Conservation (phyloP, 2,113 vertebrate species). For the Clarias macrocephalus region DNA sequence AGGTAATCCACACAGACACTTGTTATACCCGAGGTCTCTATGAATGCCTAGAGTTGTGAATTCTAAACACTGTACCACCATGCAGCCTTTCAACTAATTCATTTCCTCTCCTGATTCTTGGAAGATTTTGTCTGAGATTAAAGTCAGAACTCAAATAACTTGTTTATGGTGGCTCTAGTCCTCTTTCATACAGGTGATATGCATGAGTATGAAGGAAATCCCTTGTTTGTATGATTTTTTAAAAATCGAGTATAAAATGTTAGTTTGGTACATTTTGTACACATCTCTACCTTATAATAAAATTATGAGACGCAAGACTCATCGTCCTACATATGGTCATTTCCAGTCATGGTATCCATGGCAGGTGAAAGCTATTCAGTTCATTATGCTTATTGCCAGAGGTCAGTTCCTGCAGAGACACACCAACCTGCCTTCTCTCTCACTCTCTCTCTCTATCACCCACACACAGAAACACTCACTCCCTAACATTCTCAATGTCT, state of each 20-base stretch:
- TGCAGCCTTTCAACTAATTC: not conserved
- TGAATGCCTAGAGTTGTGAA: not conserved
- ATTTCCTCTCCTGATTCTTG: not conserved
- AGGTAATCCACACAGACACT: not conserved
- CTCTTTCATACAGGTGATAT: too few species aligned
- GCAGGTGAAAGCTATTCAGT: constrained; percentile 6
- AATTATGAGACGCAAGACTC: not conserved
- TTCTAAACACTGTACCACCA: not conserved
- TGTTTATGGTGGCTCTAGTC: too few species aligned
- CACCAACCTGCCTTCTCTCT: not conserved
- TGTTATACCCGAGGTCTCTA: not conserved
- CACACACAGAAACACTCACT: not conserved
- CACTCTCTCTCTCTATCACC: not conserved
- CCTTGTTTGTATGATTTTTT: not conserved
- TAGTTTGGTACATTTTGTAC: not conserved
- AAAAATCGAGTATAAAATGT: not conserved
- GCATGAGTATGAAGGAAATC: not conserved
- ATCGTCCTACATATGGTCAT: not conserved
- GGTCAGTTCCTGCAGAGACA: not conserved
- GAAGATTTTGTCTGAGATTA: too few species aligned
- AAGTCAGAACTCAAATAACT: too few species aligned
- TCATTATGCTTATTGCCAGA: not conserved
- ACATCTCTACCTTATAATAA: not conserved
- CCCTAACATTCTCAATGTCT: not conserved
- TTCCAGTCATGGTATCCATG: not conserved